Base-by-base conservation (phyloP, 2,113 vertebrate species). In the Panurus biarmicus region DNA sequence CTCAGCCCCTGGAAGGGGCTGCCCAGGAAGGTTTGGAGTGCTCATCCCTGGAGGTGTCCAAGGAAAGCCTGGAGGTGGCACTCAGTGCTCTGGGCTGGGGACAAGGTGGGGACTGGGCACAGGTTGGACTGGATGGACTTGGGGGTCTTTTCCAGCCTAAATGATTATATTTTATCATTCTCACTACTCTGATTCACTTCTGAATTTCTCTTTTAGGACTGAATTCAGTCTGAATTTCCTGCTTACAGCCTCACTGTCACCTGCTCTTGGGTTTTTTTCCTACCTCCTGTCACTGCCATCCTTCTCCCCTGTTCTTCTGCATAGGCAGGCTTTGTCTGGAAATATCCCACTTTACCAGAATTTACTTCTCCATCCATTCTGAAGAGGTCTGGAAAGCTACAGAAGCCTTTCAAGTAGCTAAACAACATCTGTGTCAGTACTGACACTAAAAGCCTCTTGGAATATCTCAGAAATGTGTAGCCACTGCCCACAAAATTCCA, bases 101-200 rank as follows among this genome's bases (percentile, higher is more conserved):
- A 62, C 56, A 71, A 3, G 40, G 40, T 17, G 64, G 47, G 56
- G n/a, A n/a, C n/a, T n/a, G 1, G 57, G 2, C 65, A 22, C 35
- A 56, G 56, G 0, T 7, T 3, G 57, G 40, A 47, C 24, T 21
- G 0, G 0, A 4, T 21, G 48, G 2, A 21, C 21, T 22, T 8
- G 22, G 42, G 11, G 35, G 6, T 4, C 5, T 42, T 58, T 60
- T 15, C 51, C 53, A 36, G 8, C 17, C 11, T 15, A 9, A 76
- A 18, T 12, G 9, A 42, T 56, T 31, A 0, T 22, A 9, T 79
- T 70, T 57, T 19, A 18, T 71, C 14, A 10, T 38, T 70, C 62
- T 85, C 44, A 24, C 35, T 26, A 14, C 44, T 35, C 9, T 18
- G 11, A 48, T 38, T 86, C 45, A 22, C 31, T 61, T 80, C 22